A percentile compares a stretch with the other conserved stretches of the same genome.
Evolutionary conservation across 2,113 vertebrate species (phyloP).

Genomic region (Siniperca knerii): DNA sequence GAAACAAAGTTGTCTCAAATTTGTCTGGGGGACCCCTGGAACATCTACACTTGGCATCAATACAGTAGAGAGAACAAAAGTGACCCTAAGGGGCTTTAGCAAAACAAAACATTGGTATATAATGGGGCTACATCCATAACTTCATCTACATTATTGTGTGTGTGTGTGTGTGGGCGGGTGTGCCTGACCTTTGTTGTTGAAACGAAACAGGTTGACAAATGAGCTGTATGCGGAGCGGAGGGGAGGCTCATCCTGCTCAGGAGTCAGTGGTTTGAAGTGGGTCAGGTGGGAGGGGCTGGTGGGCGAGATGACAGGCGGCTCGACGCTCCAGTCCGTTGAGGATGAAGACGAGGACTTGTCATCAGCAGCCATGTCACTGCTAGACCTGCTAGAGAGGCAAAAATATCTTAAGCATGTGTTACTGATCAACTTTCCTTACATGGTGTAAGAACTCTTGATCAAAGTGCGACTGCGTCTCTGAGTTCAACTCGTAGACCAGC

Average conservation of each 20-base stretch:
- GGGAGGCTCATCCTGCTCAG: constrained; percentile 96
- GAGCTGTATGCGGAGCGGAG: constrained; percentile 98
- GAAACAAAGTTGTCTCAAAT: background rate
- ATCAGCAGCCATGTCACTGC: constrained; percentile 93
- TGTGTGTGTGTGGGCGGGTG: background rate
- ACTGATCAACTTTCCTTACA: background rate
- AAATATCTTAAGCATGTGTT: background rate
- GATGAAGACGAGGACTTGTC: constrained; percentile 87
- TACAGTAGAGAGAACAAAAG: background rate
- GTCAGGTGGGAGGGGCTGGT: constrained; percentile 95
- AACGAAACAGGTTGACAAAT: constrained; percentile 97
- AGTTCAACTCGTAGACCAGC: too few species aligned
- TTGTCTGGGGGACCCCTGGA: too few species aligned
- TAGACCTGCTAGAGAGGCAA: constrained; percentile 66
- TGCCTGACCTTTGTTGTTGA: constrained; percentile 93
- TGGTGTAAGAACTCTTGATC: background rate
- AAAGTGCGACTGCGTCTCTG: too few species aligned
- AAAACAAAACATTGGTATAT: background rate
- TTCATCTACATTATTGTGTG: too few species aligned
- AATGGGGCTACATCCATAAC: background rate
- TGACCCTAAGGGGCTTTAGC: background rate
- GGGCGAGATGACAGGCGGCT: constrained; percentile 87
- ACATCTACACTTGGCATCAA: background rate
- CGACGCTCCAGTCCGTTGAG: constrained; percentile 87
- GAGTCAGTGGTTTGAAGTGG: constrained; percentile 97